Base-by-base conservation (phyloP, 2,113 vertebrate genomes). In the Coreoperca whiteheadi region DNA sequence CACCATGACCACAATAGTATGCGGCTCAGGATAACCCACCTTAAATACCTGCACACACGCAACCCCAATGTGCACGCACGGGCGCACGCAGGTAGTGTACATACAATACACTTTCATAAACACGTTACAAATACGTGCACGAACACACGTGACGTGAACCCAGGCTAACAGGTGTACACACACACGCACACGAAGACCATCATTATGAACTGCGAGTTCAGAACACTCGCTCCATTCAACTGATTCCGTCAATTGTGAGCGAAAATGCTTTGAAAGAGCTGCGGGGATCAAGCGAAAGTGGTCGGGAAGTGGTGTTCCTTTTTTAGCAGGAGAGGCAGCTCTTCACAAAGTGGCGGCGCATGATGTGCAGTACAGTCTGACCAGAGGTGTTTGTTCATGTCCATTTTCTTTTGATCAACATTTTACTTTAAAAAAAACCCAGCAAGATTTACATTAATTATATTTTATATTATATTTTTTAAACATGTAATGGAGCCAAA, bases 211-310 rank as follows among this genome's bases (percentile, higher is more conserved):
- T 56, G 65, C n/a, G 46, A 30, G 57, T 74, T 78, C 51, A 73
- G 23, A 77, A 37, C 18, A 8, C 20, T 77, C 15, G 34, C 28
- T 46, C 28, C 15, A 16, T 25, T 71, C 74, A 66, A 10, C 14
- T 1, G 6, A 32, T 25, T 23, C 16, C 20, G 12, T 75, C 59
- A 54, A 5, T 69, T 69, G 56, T 77, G 63, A n/a, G 53, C 48
- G 11, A 73, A 73, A 57, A 63, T 63, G 56, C 60, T 69, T 65
- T 48, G 6, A 51, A 72, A 74, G 80, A 16, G 25, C 41, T 70
- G 67, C 67, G 39, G 70, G 14, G 6, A 65, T 41, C 63, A 65
- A 23, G 34, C 16, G 6, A 32, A 18, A 77, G 39, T 41, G 46
- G 30, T n/a, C 6, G 14, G 0, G n/a, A 23, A 61, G 46, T 23